These are phyloP conservation scores for Trichogramma evanescens DNA, from an alignment of 2,888 invertebrate species.

Conservation along the genomic window DNA sequence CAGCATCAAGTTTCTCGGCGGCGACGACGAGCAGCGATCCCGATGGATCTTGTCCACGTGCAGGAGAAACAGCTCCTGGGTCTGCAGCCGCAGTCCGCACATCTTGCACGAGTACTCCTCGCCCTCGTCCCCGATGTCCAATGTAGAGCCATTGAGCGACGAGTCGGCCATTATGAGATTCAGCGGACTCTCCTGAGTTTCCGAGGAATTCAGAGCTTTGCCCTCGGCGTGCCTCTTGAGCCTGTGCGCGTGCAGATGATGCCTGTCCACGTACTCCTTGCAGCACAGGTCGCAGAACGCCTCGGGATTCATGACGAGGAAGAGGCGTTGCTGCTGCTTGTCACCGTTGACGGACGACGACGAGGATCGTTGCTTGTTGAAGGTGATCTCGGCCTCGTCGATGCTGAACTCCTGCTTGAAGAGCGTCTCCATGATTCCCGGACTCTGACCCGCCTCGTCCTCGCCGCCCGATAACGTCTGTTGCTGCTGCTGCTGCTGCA, in stretches of 20 bases:
- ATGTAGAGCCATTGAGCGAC: constrained; percentile 46
- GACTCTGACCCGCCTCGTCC: constrained; percentile 38
- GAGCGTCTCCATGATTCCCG: constrained; percentile 38
- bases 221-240: constrained; percentile 69
- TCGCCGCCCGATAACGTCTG: constrained; percentile 17
- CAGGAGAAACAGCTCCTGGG: constrained; percentile 39
- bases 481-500: constrained; percentile 25
- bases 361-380: constrained; percentile 23
- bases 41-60: constrained; percentile 40
- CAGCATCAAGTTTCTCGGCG: constrained; percentile 12
- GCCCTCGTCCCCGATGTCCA: constrained; percentile 44
- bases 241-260: constrained; percentile 86
- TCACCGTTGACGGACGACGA: constrained; percentile 30
- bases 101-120: constrained; percentile 50
- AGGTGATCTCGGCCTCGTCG: constrained; percentile 40
- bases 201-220: constrained; percentile 41
- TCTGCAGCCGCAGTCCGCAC: constrained; percentile 52
- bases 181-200: constrained; percentile 68
- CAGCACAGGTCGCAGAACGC: constrained; percentile 91
- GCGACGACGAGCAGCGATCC: constrained; percentile 29
- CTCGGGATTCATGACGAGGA: constrained; percentile 74
- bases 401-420: constrained; percentile 42
- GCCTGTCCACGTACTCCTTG: constrained; percentile 89
- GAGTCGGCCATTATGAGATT: constrained; percentile 69
- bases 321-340: constrained; percentile 61